Evolutionary conservation across 2,888 invertebrate genomes (phyloP).

Genomic region (Dexiosoma caninum): DNA sequence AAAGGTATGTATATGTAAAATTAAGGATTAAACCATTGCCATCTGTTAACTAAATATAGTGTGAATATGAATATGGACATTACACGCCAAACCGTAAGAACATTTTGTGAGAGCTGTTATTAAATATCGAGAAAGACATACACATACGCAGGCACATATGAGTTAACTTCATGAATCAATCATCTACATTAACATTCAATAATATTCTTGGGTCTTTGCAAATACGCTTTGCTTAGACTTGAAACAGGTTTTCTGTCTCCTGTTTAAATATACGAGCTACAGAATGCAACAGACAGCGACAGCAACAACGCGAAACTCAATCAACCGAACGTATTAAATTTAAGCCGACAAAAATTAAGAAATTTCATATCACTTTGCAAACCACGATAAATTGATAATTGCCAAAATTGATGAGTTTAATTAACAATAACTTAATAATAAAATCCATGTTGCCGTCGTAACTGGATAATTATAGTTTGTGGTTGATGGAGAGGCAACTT

Average conservation of each 20-base stretch:
- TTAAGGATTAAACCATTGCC: no score
- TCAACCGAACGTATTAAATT: not conserved
- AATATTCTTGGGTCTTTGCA: not conserved
- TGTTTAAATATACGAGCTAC: not conserved
- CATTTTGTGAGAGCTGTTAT: not conserved
- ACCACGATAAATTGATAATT: conserved; percentile 64
- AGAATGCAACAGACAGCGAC: not conserved
- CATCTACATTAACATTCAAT: not conserved
- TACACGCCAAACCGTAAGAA: conserved; percentile 10
- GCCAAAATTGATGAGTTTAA: conserved; percentile 73
- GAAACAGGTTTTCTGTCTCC: not conserved
- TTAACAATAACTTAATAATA: conserved; percentile 67
- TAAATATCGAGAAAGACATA: not conserved
- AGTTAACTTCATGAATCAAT: no score
- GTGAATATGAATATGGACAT: no score
- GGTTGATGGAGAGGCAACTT: not conserved
- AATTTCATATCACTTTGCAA: conserved; percentile 18
- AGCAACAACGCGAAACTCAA: not conserved
- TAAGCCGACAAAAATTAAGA: conserved; percentile 34
- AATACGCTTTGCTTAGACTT: not conserved
- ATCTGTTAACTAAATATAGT: no score
- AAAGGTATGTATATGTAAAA: no score
- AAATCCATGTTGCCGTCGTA: conserved; percentile 2
- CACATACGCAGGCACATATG: not conserved
- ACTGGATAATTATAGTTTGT: not conserved